Evolutionary conservation across 2,113 vertebrate genomes (phyloP).

Genomic region (Oryzias curvinotus): DNA sequence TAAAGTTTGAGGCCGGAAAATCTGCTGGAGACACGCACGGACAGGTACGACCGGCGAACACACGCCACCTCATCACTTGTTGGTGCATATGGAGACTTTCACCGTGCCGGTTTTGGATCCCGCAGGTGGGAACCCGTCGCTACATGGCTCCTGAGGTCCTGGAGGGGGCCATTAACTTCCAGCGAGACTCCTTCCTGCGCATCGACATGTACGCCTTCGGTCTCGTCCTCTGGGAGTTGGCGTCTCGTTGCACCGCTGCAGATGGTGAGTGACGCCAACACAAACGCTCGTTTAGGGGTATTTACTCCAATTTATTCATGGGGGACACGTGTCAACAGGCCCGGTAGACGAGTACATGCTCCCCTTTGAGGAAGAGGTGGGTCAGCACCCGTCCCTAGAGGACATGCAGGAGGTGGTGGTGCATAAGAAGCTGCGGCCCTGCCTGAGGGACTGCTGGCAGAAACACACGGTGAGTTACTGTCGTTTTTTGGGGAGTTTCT

Average conservation of each 20-base stretch:
- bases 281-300: not conserved
- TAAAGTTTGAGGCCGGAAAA: constrained; percentile 97
- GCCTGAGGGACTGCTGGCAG: constrained; percentile 95
- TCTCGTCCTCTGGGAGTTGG: constrained; percentile 92
- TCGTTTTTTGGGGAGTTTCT: not conserved
- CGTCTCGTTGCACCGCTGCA: constrained; percentile 91
- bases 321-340: constrained; percentile 69
- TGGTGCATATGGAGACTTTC: not conserved
- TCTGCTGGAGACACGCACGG: constrained; percentile 96
- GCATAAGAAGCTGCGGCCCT: constrained; percentile 96
- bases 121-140: constrained; percentile 90
- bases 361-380: constrained; percentile 97
- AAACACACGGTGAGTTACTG: constrained; percentile 90
- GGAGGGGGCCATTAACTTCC: constrained; percentile 98
- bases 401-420: constrained; percentile 99
- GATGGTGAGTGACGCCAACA: constrained; percentile 83
- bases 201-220: constrained; percentile 98
- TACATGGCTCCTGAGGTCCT: constrained; percentile 99
- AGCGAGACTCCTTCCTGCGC: constrained; percentile 94
- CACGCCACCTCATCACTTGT: too few relatives aligned
- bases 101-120: not conserved
- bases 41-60: constrained; percentile 75
- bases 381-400: constrained; percentile 97
- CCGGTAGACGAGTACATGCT: constrained; percentile 97
- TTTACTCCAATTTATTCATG: not conserved